Evolutionary conservation across 2,113 vertebrate species (phyloP).

Genomic region (Archocentrus centrarchus): DNA sequence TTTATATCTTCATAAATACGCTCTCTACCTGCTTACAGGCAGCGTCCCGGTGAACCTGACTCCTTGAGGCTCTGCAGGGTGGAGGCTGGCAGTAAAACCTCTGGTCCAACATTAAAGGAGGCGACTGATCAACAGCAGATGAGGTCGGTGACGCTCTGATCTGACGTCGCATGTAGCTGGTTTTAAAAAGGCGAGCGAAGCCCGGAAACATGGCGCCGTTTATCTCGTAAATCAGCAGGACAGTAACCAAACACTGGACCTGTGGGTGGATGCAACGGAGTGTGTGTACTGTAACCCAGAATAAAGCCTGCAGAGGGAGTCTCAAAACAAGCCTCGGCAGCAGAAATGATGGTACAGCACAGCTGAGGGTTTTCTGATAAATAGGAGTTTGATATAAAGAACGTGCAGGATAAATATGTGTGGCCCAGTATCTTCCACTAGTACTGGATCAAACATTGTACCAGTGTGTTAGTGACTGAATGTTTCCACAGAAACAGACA

Average conservation of each 20-base stretch:
- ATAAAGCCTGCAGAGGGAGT: neutral
- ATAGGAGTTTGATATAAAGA: neutral
- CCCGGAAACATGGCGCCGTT: constrained; percentile 62
- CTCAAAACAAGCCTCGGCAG: neutral
- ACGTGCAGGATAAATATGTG: neutral
- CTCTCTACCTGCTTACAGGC: constrained; percentile 13
- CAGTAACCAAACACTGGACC: constrained; percentile 47
- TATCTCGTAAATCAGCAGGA: constrained; percentile 62
- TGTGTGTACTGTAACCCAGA: neutral
- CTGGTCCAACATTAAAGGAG: constrained; percentile 43
- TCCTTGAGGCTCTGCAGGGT: constrained; percentile 30
- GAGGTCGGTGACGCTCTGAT: constrained; percentile 54
- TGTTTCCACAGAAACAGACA: neutral
- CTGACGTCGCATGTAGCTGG: constrained; percentile 31
- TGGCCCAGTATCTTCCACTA: no score
- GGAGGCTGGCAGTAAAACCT: constrained; percentile 50
- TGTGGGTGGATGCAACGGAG: neutral
- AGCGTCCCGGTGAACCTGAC: constrained; percentile 9
- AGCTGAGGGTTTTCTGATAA: neutral
- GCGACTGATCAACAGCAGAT: constrained; percentile 70
- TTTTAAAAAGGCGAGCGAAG: constrained; percentile 56
- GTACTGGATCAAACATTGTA: neutral
- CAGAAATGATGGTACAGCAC: neutral
- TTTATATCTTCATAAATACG: neutral
- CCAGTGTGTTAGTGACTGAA: neutral